A percentile compares a stretch with the other conserved stretches of the same genome.
Conservation (phyloP, 1,140 invertebrate genomes). For the Mercenaria mercenaria region DNA sequence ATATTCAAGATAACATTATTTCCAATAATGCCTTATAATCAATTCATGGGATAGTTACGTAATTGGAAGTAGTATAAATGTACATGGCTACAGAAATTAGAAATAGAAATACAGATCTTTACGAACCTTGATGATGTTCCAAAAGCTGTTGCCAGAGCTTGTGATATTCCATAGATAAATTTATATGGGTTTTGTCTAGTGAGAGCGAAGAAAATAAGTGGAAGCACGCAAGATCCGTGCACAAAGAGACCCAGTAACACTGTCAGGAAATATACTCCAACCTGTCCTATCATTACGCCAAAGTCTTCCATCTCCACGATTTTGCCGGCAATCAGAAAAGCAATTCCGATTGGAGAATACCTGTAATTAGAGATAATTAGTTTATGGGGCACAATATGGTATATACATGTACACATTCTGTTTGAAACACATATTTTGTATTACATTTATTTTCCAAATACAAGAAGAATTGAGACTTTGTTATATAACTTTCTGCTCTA, state of each 20-base stretch:
- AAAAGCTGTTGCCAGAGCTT: constrained; percentile 89
- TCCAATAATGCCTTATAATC: no score
- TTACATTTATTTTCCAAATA: no score
- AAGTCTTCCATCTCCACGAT: constrained; percentile 95
- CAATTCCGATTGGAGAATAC: constrained; percentile 96
- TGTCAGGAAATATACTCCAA: constrained; percentile 96
- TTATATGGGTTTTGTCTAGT: constrained; percentile 88
- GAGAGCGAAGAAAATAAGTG: constrained; percentile 88
- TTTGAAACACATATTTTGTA: no score
- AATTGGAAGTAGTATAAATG: no score
- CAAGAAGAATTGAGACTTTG: no score
- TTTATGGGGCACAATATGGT: not conserved
- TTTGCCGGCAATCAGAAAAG: constrained; percentile 95
- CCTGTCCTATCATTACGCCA: constrained; percentile 92
- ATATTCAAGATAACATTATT: no score
- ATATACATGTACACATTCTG: no score
- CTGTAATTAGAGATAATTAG: constrained; percentile 86
- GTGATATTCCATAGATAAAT: constrained; percentile 88
- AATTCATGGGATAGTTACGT: no score
- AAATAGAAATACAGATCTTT: no score
- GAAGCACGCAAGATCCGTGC: constrained; percentile 95
- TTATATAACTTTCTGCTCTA: no score
- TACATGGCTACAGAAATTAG: no score
- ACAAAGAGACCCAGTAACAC: constrained; percentile 95
- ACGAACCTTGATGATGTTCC: constrained; percentile 87